These are phyloP conservation scores for Brachyistius frenatus DNA, from an alignment of 2,113 vertebrate genomes.

Conservation along the genomic window DNA sequence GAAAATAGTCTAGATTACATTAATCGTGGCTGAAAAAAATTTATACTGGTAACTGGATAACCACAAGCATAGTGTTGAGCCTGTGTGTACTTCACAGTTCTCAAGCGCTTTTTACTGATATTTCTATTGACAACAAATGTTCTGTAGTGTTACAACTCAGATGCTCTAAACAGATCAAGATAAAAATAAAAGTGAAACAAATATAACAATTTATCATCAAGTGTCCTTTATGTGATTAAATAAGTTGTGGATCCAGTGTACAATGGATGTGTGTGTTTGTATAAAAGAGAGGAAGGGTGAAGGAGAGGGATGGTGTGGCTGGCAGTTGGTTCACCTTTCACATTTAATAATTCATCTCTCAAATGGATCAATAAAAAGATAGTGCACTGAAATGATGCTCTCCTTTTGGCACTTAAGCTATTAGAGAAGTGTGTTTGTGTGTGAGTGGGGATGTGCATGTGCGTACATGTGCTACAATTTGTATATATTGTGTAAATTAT, in stretches of 20 bases:
- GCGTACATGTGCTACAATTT: neutral
- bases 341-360: constrained; percentile 58
- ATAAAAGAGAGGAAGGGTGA: neutral
- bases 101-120: neutral
- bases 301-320: constrained; percentile 10
- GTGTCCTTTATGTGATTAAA: constrained; percentile 2
- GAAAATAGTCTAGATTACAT: neutral
- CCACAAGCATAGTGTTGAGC: neutral
- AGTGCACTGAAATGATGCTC: constrained; percentile 43
- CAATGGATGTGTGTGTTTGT: neutral
- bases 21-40: neutral
- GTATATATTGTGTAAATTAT: neutral
- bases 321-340: constrained; percentile 47
- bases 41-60: neutral
- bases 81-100: neutral
- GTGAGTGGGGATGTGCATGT: constrained; percentile 13
- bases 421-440: constrained; percentile 29
- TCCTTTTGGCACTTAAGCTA: constrained; percentile 50
- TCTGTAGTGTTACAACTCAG: neutral
- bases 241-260: neutral
- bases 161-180: constrained; percentile 1
- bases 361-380: constrained; percentile 63
- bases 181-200: neutral
- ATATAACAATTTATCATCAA: neutral
- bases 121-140: constrained; percentile 5